Evolutionary conservation across 2,888 invertebrate genomes (phyloP), one percentile per base, ranked within the genome.

Genomic region (Drosophila mettleri): DNA sequence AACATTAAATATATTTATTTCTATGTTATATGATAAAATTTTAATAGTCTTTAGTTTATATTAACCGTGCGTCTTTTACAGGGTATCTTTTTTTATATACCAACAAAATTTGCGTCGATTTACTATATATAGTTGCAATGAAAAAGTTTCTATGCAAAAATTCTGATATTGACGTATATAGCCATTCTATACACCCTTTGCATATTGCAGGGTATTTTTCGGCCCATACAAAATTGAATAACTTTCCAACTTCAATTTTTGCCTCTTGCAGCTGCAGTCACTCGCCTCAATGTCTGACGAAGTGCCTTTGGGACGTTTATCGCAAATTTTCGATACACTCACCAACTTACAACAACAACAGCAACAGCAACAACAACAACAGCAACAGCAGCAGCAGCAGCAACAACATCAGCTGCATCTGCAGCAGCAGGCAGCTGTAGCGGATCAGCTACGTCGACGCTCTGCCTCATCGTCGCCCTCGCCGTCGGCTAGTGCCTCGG

Each of bases 281-380:
- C 34, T 46, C 48, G 60, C 65, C 60, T 82, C 91, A 91, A 94
- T 94, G 94, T 94, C 94, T 84, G 94, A 94, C 93, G 94, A 94
- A 92, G 93, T 95, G 90, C 93, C 93, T 88, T 94, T 95, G 92
- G 94, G 95, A 89, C 94, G 96, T 90, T 93, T 96, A 92, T 96
- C 96, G 92, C 96, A 96, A 93, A 95, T 96, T 86, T 96, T 96
- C 92, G 96, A 97, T 93, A 96, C 96, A 80, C 93, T 97, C 89
- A 94, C 96, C 74, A 93, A 96, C 91, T 93, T 97, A 74, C 95
- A 78, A 76, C 94, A 95, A 92, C 95, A 96, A 91, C 93, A 94
- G 80, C 93, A 94, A 6, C 74, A 80, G 3, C 86, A 78, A 4
- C 76, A 54, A 0, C 68, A 31, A 58, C 85, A 29, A 57, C 88